Conservation (phyloP, 2,888 invertebrate species). For the Gandaritis pyraliata region DNA sequence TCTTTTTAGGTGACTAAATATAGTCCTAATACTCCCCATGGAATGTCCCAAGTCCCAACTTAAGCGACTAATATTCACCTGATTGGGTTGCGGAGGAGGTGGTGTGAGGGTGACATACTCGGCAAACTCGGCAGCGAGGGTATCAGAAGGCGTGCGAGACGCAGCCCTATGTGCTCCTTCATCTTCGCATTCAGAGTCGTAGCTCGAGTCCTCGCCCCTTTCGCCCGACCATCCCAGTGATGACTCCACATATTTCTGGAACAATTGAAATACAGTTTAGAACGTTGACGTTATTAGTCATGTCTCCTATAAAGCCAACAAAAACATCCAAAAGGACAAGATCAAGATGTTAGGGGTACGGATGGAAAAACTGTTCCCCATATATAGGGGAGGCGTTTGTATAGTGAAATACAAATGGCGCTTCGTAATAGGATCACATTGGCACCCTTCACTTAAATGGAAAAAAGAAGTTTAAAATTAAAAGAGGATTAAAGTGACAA, state of each 20-base stretch:
- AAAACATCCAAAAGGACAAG: too few relatives aligned
- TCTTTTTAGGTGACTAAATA: too few relatives aligned
- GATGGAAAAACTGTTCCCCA: too few relatives aligned
- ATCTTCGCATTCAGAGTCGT: constrained; percentile 92
- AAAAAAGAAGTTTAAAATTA: too few relatives aligned
- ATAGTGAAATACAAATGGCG: too few relatives aligned
- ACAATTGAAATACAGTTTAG: constrained; percentile 18
- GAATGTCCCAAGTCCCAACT: background rate
- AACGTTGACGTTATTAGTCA: background rate
- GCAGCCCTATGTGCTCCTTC: constrained; percentile 89
- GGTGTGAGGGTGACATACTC: constrained; percentile 89
- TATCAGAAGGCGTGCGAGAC: constrained; percentile 92
- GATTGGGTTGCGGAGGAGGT: constrained; percentile 64
- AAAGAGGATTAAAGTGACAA: too few relatives aligned
- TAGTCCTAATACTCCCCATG: background rate
- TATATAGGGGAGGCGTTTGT: too few relatives aligned
- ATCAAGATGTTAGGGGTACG: too few relatives aligned
- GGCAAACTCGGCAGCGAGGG: constrained; percentile 92
- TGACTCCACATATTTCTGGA: constrained; percentile 90
- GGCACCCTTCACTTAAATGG: too few relatives aligned
- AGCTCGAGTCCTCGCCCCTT: constrained; percentile 91
- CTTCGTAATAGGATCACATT: too few relatives aligned
- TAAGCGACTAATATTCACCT: constrained; percentile 51
- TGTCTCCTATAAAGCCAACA: too few relatives aligned
- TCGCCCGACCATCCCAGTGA: constrained; percentile 84